phyloP scores from a whole-genome alignment of 2,888 invertebrate genomes.

The Galeopsomyia nigrocyanea region DNA sequence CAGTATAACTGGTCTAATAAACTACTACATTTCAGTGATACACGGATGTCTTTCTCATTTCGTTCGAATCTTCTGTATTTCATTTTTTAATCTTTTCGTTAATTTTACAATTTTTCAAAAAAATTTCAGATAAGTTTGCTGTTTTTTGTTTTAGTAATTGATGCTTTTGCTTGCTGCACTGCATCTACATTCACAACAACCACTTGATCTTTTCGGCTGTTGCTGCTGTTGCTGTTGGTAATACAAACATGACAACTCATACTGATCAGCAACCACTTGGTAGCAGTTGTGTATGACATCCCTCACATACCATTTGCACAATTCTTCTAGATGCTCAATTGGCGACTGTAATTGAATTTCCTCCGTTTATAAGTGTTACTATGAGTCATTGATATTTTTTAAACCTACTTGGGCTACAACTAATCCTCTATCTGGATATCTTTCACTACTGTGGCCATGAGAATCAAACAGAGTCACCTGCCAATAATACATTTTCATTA shows the following conservation, averaged over 20 bases:
- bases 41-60: constrained; percentile 33
- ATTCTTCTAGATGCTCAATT: constrained; percentile 58
- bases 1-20: constrained; percentile 61
- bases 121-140: constrained; percentile 1
- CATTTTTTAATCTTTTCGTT: neutral
- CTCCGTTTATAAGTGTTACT: neutral
- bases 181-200: constrained; percentile 40
- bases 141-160: constrained; percentile 30
- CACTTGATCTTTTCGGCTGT: constrained; percentile 1
- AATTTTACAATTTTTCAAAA: constrained; percentile 15
- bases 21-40: constrained; percentile 49
- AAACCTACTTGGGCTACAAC: constrained; percentile 68
- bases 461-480: constrained; percentile 72
- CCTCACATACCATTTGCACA: constrained; percentile 69
- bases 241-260: constrained; percentile 71
- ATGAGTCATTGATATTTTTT: neutral
- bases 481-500: neutral
- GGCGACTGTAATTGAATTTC: constrained; percentile 33
- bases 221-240: constrained; percentile 16
- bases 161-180: constrained; percentile 37
- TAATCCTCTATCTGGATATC: constrained; percentile 68
- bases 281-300: constrained; percentile 67
- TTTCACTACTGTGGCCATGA: constrained; percentile 64
- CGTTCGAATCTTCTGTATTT: neutral
- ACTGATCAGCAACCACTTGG: constrained; percentile 66